These are phyloP conservation scores for Tricholauxania praeusta DNA, from an alignment of 2,888 invertebrate species.

Conservation along the genomic window DNA sequence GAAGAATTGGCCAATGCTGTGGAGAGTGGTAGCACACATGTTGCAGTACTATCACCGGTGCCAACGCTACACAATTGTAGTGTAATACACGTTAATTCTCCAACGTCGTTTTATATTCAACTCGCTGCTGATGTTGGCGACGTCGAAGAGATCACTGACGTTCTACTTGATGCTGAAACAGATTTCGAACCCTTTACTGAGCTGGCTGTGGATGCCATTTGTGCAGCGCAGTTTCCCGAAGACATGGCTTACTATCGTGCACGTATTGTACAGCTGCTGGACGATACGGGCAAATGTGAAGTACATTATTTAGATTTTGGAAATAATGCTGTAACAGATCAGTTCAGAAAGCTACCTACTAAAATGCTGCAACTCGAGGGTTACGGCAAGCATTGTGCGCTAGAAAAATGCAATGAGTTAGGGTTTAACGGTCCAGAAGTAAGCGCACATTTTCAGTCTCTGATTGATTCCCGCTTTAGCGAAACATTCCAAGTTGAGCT, in stretches of 20 bases:
- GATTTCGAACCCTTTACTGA: constrained; percentile 54
- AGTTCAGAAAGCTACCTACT: constrained; percentile 73
- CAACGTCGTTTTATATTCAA: constrained; percentile 81
- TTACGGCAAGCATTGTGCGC: constrained; percentile 73
- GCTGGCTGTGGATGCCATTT: constrained; percentile 71
- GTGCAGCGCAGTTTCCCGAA: constrained; percentile 82
- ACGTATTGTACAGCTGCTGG: constrained; percentile 74
- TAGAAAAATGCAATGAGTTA: constrained; percentile 67
- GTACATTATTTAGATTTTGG: constrained; percentile 82
- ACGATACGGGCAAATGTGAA: constrained; percentile 80
- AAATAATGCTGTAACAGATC: constrained; percentile 72
- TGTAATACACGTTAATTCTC: constrained; percentile 76
- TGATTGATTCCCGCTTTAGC: constrained; percentile 75
- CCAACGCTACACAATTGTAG: constrained; percentile 72
- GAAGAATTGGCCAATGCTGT: constrained; percentile 64
- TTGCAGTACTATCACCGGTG: constrained; percentile 57
- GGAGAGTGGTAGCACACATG: constrained; percentile 49
- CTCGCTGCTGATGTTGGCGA: constrained; percentile 68
- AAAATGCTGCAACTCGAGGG: constrained; percentile 71
- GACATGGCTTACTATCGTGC: constrained; percentile 93
- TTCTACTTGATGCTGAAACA: constrained; percentile 59
- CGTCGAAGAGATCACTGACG: constrained; percentile 62
- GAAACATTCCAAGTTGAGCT: constrained; percentile 66
- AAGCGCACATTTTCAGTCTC: constrained; percentile 73
- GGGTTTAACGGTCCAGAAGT: constrained; percentile 75